Base-by-base conservation (phyloP, 2,797 vertebrate genomes). In the Siniperca scherzeri region DNA sequence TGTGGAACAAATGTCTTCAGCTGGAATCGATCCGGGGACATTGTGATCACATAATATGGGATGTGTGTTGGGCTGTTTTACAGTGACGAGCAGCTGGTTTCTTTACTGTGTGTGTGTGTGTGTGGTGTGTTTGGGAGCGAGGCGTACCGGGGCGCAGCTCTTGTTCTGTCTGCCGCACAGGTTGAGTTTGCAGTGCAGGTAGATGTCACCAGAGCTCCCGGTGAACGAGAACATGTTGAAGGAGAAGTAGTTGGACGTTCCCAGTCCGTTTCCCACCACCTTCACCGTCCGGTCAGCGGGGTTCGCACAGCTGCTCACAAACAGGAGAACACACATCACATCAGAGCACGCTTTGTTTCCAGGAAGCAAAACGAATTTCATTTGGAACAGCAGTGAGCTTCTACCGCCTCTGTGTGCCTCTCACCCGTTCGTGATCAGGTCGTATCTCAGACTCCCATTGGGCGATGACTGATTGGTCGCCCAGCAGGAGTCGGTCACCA, bases 401-500 rank as follows among this genome's bases (percentile, higher is more conserved):
- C 38, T 10, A 14, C 6, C 48, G 16, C 57, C 38, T 3, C 36
- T 30, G 46, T 25, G 5, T 42, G 30, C 0, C 8, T 17, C 83
- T 80, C 57, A 89, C 87, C 83, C 69, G 0, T 38, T 7, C 0
- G 0, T 13, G 14, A 91, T 78, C 42, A 89, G 80, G 13, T 88
- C 9, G 19, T 89, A 72, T 81, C 36, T 84, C 3, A 33, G n/a
- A 1, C 0, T 42, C 1, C 8, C 44, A 1, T 6, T 13, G 8
- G 71, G 2, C 1, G 19, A 50, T 1, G 5, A 2, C 22, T 75
- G 2, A 1, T 44, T 13, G 0, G 81, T 83, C 5, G 82, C 84
- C 85, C 87, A 91, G 80, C 89, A 89, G 61, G 83, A 84, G 9
- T 89, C 69, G 0, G 59, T 86, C 60, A 89, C 81, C 46, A 86